Conservation (phyloP, 2,113 vertebrate species). For the Sminthopsis crassicaudata region DNA sequence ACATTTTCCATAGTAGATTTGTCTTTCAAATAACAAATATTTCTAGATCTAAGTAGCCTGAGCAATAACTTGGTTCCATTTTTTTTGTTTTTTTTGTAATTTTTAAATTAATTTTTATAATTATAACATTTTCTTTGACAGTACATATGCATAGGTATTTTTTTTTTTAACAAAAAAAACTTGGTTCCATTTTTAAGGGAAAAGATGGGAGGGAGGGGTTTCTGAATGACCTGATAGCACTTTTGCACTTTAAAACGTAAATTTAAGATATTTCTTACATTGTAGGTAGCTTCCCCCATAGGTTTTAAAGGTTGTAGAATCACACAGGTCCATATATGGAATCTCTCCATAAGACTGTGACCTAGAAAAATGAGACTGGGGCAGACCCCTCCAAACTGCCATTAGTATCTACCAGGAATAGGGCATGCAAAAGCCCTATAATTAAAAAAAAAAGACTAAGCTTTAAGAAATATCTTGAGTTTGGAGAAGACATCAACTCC, state of each 20-base stretch:
- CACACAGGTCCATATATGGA: not conserved
- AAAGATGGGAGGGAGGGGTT: not conserved
- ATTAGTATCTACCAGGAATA: not conserved
- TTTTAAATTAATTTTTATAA: no score
- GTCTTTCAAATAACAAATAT: not conserved
- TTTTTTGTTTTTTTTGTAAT: no score
- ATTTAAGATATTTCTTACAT: not conserved
- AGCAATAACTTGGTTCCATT: not conserved
- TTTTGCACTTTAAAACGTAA: not conserved
- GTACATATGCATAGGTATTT: no score
- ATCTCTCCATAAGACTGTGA: not conserved
- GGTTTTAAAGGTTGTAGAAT: not conserved
- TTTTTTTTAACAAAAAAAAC: no score
- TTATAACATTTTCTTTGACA: no score
- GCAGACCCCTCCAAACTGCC: not conserved
- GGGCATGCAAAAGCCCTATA: not conserved
- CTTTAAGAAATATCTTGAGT: not conserved
- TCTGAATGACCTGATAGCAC: not conserved
- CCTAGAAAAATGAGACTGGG: not conserved
- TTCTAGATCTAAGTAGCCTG: slow-evolving; percentile 18
- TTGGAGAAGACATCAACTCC: not conserved
- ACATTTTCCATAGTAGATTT: slow-evolving; percentile 35
- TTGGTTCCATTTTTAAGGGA: not conserved
- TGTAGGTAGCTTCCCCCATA: not conserved
- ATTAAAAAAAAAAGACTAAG: not conserved